A percentile compares a stretch with the other conserved stretches of the same genome.
Evolutionary conservation across 2,797 vertebrate genomes (phyloP).

Genomic region (Tapirus indicus): DNA sequence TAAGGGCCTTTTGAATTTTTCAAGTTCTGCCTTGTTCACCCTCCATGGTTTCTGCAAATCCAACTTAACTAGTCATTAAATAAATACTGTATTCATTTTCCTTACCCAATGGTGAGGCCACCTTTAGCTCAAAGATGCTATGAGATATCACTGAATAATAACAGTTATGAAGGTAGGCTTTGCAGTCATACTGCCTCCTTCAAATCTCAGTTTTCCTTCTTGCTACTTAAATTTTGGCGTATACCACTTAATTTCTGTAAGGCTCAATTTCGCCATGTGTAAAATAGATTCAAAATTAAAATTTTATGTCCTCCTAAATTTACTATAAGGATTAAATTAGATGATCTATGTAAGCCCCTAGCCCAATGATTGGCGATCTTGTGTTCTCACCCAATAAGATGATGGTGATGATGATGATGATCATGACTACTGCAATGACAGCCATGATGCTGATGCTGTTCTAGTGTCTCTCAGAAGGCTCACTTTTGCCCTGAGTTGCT

Average conservation of each 20-base stretch:
- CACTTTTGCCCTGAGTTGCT: neutral
- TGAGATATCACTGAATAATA: neutral
- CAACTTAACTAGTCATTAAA: neutral
- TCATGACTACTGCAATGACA: accelerated
- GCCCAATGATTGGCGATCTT: neutral
- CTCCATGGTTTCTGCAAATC: neutral
- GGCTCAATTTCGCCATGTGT: neutral
- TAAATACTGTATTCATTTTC: neutral
- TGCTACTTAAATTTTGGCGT: neutral
- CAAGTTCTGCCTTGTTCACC: neutral
- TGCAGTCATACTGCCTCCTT: neutral
- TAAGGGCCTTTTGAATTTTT: neutral
- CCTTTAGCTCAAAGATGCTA: neutral
- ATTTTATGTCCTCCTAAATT: neutral
- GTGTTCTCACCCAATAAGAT: neutral
- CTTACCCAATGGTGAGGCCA: neutral
- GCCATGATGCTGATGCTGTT: neutral
- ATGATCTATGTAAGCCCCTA: neutral
- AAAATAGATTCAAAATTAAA: neutral
- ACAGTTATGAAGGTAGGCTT: neutral
- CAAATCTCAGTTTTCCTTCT: neutral
- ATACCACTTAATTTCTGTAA: neutral
- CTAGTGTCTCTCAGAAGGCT: neutral
- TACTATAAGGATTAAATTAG: neutral
- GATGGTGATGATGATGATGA: neutral